Evolutionary conservation across 2,797 vertebrate species (phyloP), one percentile per base, ranked within the genome.

Genomic region (Coregonus ussuriensis): DNA sequence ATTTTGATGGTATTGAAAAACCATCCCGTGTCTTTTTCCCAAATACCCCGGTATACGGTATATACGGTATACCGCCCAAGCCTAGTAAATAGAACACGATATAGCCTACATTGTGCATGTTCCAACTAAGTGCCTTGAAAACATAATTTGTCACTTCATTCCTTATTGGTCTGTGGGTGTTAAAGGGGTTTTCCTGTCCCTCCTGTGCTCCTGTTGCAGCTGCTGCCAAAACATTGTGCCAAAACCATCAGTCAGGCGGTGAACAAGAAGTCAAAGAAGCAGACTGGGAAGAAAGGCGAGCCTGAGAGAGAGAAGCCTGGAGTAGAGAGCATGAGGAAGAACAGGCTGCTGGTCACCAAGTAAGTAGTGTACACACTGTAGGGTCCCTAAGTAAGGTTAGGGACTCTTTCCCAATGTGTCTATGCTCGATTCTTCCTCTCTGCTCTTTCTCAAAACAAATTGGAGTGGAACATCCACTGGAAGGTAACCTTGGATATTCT

Each of bases 191-290:
- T 73, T 59, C 56, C 59, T 71, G 54, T 67, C 14, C 29, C 65
- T 47, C 2, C 41, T 47, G 41, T 47, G 41, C 41, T 62, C n/a
- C 56, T 62, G 56, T 62, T 62, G 72, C 87, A 99, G 98, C 93
- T 99, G 89, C 94, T 99, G 91, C 98, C 98, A 79, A 99, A 99
- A 88, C 98, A 99, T 93, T 99, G 97, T 93, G 98, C 98, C 83
- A 99, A 99, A 94, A 99, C 98, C 88, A 99, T 99, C 95, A 99
- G 98, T 93, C 98, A 99, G 93, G 98, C 98, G 11, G 98, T 99
- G 88, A 99, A 99, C 93, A 99, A 99, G 91, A 99, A 99, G 92
- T 98, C 97, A 77, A 99, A 99, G 95, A 99, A 99, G 91, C 96
- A 98, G 78, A 98, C 97, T 1, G 95, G 95, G 51, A 95, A 95